These are phyloP conservation scores for Allacma fusca DNA, from an alignment of 2,888 invertebrate genomes.

Conservation along the genomic window DNA sequence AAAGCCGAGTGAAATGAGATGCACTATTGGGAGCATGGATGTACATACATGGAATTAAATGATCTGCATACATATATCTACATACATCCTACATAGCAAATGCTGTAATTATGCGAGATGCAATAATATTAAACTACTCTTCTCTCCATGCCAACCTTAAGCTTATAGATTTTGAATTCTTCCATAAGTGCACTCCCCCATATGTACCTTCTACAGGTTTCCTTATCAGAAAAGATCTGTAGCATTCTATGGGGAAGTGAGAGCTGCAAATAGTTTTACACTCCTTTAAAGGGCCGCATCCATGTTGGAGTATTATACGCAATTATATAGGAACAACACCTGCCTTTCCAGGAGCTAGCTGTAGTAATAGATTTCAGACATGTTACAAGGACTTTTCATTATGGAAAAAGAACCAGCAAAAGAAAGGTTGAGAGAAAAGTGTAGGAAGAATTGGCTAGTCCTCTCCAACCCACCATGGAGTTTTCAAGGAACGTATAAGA, in stretches of 20 bases:
- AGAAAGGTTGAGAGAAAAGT: background rate
- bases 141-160: too few species aligned
- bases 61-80: too few species aligned
- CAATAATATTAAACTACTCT: too few species aligned
- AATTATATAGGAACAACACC: background rate
- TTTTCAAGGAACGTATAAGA: background rate
- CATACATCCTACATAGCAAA: too few species aligned
- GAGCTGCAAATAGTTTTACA: background rate
- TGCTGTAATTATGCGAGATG: too few species aligned
- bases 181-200: too few species aligned
- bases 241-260: background rate
- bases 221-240: too few species aligned
- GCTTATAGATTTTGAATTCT: too few species aligned
- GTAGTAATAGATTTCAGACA: conserved; percentile 11
- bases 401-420: too few species aligned
- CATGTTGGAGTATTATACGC: background rate
- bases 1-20: background rate
- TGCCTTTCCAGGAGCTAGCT: background rate
- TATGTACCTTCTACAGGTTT: too few species aligned
- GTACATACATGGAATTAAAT: too few species aligned
- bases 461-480: background rate
- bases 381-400: background rate
- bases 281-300: too few species aligned
- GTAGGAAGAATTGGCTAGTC: background rate
- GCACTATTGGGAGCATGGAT: background rate